These are phyloP conservation scores for Oophaga sylvatica DNA, from an alignment of 2,797 vertebrate species.

Conservation along the genomic window DNA sequence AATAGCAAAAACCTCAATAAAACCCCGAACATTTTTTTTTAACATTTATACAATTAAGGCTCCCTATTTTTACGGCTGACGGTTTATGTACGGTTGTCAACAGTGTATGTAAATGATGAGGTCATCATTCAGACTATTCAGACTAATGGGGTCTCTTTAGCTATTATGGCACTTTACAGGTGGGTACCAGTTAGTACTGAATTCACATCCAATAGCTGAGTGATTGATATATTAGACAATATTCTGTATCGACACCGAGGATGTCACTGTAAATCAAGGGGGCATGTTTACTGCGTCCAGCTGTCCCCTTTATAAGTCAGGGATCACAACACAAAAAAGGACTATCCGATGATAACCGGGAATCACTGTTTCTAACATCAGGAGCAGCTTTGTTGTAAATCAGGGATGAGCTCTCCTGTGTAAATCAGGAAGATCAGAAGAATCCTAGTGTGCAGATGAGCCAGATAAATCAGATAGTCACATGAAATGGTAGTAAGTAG, in stretches of 20 bases:
- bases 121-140: not conserved
- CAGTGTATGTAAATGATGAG: not conserved
- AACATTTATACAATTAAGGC: too few relatives aligned
- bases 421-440: slow-evolving; percentile 56
- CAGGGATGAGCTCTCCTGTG: slow-evolving; percentile 27
- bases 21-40: too few relatives aligned
- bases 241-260: slow-evolving; percentile 48
- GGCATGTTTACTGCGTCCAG: slow-evolving; percentile 46
- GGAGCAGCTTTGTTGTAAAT: slow-evolving; percentile 46
- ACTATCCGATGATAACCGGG: slow-evolving; percentile 29
- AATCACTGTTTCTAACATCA: slow-evolving; percentile 23
- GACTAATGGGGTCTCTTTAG: not conserved
- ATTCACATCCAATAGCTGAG: not conserved
- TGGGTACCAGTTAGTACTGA: not conserved
- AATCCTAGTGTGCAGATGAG: slow-evolving; percentile 18
- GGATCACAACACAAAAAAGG: slow-evolving; percentile 33
- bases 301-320: slow-evolving; percentile 41
- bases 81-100: too few relatives aligned
- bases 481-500: slow-evolving; percentile 16
- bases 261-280: slow-evolving; percentile 44
- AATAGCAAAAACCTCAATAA: too few relatives aligned
- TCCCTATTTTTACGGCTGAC: too few relatives aligned
- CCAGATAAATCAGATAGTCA: slow-evolving; percentile 36
- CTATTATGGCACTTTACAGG: not conserved
- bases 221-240: not conserved